Percentiles rank a stretch among this genome's conserved stretches.
Conservation (phyloP, 2,797 vertebrate species). For the Mormyrops boulengeri region DNA sequence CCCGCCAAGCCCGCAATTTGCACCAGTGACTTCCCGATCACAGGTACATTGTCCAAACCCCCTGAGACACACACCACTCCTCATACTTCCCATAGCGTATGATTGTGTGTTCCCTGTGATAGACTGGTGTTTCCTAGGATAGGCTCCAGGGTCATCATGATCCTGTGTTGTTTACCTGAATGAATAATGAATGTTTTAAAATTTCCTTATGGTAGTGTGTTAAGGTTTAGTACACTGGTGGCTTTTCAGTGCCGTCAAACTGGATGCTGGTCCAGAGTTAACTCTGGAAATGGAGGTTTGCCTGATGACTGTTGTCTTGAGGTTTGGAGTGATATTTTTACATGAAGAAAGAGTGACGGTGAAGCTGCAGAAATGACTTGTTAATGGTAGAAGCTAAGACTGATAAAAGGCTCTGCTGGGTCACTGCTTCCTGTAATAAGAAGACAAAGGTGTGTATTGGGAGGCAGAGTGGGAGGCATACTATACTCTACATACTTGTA, state of each 20-base stretch:
- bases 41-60: not conserved
- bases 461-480: no score
- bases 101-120: not conserved
- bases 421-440: not conserved
- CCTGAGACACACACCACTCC: not conserved
- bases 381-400: not conserved
- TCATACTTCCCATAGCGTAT: not conserved
- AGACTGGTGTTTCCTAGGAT: not conserved
- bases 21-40: not conserved
- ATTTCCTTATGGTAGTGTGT: not conserved
- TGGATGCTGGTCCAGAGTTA: not conserved
- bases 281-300: not conserved
- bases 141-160: not conserved
- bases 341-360: not conserved
- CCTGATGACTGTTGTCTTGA: not conserved
- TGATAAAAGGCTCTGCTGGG: not conserved
- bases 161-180: not conserved
- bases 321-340: not conserved
- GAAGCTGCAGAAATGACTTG: not conserved
- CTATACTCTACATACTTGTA: no score
- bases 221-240: not conserved
- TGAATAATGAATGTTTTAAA: not conserved
- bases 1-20: not conserved
- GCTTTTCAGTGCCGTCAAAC: not conserved
- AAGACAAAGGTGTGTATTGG: not conserved